Evolutionary conservation across 2,888 invertebrate species (phyloP).

Genomic region (Listrodromus nycthemerus): DNA sequence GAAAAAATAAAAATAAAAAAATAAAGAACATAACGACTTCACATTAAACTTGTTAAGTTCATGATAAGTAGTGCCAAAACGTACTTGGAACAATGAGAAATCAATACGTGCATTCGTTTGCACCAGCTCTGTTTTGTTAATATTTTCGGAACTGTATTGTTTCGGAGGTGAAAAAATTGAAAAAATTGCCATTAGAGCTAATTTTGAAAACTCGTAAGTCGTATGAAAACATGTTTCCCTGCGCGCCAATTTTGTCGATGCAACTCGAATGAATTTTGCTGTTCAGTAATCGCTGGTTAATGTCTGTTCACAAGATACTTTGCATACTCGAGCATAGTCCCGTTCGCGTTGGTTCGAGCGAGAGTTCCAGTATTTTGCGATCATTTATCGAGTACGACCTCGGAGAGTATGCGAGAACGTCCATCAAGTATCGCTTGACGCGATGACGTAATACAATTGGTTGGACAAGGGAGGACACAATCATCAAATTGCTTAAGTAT

Average conservation of each 20-base stretch:
- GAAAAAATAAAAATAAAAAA: no score
- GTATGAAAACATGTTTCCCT: background rate
- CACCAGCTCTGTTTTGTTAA: background rate
- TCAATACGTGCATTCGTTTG: no score
- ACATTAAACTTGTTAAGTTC: no score
- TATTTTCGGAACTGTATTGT: background rate
- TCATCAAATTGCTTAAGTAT: background rate
- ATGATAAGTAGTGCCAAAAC: background rate
- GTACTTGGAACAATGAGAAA: background rate
- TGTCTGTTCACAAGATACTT: background rate
- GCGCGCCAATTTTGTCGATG: background rate
- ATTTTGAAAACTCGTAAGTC: background rate
- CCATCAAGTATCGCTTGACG: background rate
- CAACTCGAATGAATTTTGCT: background rate
- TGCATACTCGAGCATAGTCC: background rate
- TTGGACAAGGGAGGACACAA: background rate
- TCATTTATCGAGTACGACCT: background rate
- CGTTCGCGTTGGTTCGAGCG: background rate
- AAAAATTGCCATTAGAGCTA: background rate
- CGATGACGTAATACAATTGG: constrained; percentile 17
- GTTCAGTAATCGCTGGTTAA: constrained; percentile 12
- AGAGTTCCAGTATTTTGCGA: background rate
- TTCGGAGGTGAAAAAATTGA: background rate
- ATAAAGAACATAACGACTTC: no score
- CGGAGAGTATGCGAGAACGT: background rate